Evolutionary conservation across 2,797 vertebrate genomes (phyloP).

Genomic region (Hozukius guyotensis): DNA sequence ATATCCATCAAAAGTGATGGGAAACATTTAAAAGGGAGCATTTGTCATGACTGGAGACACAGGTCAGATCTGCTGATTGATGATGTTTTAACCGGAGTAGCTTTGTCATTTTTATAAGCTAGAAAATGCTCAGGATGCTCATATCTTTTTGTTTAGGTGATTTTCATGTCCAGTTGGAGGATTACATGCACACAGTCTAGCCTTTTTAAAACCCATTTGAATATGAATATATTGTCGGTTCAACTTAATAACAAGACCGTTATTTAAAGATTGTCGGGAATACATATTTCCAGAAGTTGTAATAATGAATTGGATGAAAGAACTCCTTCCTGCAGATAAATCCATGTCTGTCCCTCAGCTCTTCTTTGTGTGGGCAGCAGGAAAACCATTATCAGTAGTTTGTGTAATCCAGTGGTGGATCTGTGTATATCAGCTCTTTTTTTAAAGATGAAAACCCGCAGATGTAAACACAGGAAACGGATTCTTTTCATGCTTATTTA

Average conservation of each 20-base stretch:
- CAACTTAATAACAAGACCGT: not conserved
- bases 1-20: not conserved
- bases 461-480: constrained; percentile 67
- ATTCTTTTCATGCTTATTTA: constrained; percentile 57
- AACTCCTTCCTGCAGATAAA: not conserved
- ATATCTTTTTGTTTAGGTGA: not conserved
- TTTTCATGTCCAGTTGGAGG: not conserved
- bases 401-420: constrained; percentile 32
- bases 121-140: not conserved
- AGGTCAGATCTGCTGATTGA: not conserved
- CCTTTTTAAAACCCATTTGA: not conserved
- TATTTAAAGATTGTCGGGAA: not conserved
- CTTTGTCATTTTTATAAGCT: not conserved
- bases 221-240: not conserved
- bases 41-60: not conserved
- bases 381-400: constrained; percentile 21
- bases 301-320: not conserved
- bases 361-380: constrained; percentile 8
- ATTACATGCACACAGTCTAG: not conserved
- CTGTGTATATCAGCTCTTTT: not conserved
- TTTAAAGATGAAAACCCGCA: constrained; percentile 27
- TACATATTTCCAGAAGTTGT: not conserved
- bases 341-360: not conserved
- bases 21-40: not conserved
- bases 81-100: not conserved